Conservation (phyloP, 1,140 invertebrate species). For the Drosophila tani region DNA sequence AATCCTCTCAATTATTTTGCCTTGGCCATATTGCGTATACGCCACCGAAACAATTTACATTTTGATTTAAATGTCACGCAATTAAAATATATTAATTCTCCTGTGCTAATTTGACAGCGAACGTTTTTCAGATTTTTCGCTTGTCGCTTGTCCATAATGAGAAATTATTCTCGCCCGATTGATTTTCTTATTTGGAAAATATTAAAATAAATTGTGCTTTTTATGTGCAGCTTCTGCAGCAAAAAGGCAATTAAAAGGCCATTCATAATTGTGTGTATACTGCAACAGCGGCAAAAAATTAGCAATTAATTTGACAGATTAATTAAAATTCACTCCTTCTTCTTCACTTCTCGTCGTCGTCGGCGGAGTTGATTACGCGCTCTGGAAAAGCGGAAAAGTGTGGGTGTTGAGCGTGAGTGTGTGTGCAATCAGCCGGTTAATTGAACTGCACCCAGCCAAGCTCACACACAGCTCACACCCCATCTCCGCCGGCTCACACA, state of each 20-base stretch:
- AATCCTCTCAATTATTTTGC: neutral
- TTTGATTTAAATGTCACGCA: slow-evolving; percentile 3
- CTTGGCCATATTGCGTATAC: slow-evolving; percentile 20
- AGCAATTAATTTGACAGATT: slow-evolving; percentile 69
- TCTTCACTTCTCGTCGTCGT: slow-evolving; percentile 16
- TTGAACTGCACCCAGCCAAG: slow-evolving; percentile 73
- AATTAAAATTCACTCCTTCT: slow-evolving; percentile 51
- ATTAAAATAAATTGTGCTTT: slow-evolving; percentile 5
- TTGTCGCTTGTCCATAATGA: neutral
- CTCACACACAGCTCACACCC: slow-evolving; percentile 21
- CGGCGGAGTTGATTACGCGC: slow-evolving; percentile 12
- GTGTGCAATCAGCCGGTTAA: slow-evolving; percentile 78
- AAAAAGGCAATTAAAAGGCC: neutral
- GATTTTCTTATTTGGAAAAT: slow-evolving; percentile 19
- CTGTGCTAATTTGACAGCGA: slow-evolving; percentile 22
- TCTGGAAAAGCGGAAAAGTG: slow-evolving; percentile 14
- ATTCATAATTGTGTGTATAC: slow-evolving; percentile 1
- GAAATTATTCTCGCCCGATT: slow-evolving; percentile 22
- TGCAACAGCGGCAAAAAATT: slow-evolving; percentile 16
- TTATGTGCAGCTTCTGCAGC: neutral
- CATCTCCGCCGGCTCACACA: slow-evolving; percentile 11
- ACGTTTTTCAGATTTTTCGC: slow-evolving; percentile 1
- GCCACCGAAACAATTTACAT: slow-evolving; percentile 4
- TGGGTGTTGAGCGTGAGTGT: slow-evolving; percentile 43
- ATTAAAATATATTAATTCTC: slow-evolving; percentile 23